Evolutionary conservation across 2,888 invertebrate genomes (phyloP), one percentile per base, ranked within the genome.

Genomic region (Conchocele bisecta): DNA sequence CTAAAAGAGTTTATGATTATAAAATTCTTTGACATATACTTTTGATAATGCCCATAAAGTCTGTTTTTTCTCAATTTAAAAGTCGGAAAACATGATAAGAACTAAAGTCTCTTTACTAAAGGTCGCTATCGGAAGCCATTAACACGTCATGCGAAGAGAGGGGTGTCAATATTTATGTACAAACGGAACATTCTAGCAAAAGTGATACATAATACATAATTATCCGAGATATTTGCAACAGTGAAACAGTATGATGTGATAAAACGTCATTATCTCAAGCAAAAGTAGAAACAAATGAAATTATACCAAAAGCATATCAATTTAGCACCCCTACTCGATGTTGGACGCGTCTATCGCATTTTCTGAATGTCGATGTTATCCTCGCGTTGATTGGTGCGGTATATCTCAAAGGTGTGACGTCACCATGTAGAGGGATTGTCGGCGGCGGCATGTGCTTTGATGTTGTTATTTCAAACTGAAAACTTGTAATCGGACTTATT

Each of bases 371-470:
- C 86, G 84, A 83, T 87, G 82, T 83, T 84, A 79, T 75, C 85
- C 79, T 63, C 73, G 54, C 81, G 77, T 79, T 88, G 86, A 89
- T 89, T 89, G 88, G 89, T 79, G 85, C 86, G 86, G 85, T 81
- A 68, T 82, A 79, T 82, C 83, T 83, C 82, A 84, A 84, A 82
- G 81, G 73, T 56, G 84, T 88, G 89, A 89, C 89, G 88, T 88
- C 89, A 88, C 80, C 54, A 68, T 76, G 80, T 81, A 83, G 77
- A 79, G 81, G 82, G 85, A 82, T 83, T 83, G 86, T 85, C 86
- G 85, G 87, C 87, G 84, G 86, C 86, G 86, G 86, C 85, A 85
- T 84, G 85, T 84, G 79, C 87, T 87, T 86, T 88, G 87, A 88
- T 85, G 81, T 86, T 81, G 70, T 81, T 76, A 72, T 84, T 88